Evolutionary conservation across 2,113 vertebrate species (phyloP).

Genomic region (Peromyscus polionotus): DNA sequence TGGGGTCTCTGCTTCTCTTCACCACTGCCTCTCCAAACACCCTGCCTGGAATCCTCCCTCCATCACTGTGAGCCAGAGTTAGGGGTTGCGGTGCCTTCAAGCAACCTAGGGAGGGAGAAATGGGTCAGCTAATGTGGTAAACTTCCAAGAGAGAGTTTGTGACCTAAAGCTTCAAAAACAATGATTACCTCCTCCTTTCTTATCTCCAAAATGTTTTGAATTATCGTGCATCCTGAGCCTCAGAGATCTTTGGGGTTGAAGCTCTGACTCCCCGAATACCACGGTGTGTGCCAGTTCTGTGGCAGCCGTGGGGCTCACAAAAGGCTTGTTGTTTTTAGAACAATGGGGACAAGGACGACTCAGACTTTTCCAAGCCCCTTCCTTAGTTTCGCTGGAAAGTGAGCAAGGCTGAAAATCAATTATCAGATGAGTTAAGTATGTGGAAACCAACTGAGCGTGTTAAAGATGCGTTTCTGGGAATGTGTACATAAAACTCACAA

Average conservation of each 20-base stretch:
- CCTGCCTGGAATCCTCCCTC: not conserved
- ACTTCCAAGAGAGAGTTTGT: not conserved
- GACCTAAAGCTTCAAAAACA: not conserved
- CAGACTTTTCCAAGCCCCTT: not conserved
- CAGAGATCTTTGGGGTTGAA: not conserved
- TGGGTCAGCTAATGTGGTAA: not conserved
- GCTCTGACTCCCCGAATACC: not conserved
- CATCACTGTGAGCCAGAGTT: not conserved
- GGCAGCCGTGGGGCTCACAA: not conserved
- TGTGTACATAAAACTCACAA: not conserved
- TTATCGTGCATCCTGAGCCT: not conserved
- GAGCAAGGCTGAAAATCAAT: not conserved
- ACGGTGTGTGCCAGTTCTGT: not conserved
- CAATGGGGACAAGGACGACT: not conserved
- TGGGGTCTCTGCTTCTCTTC: not conserved
- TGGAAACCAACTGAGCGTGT: not conserved
- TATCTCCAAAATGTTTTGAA: not conserved
- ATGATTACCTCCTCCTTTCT: not conserved
- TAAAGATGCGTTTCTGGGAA: not conserved
- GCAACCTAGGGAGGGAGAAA: not conserved
- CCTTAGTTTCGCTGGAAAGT: conserved; percentile 50
- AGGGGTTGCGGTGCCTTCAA: not conserved
- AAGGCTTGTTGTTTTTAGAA: not conserved
- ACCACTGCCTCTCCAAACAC: not conserved
- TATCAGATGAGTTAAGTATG: not conserved